Percentiles rank a stretch among this genome's conserved stretches.
Conservation (phyloP, 2,797 vertebrate genomes). For the Oryzias sinensis region DNA sequence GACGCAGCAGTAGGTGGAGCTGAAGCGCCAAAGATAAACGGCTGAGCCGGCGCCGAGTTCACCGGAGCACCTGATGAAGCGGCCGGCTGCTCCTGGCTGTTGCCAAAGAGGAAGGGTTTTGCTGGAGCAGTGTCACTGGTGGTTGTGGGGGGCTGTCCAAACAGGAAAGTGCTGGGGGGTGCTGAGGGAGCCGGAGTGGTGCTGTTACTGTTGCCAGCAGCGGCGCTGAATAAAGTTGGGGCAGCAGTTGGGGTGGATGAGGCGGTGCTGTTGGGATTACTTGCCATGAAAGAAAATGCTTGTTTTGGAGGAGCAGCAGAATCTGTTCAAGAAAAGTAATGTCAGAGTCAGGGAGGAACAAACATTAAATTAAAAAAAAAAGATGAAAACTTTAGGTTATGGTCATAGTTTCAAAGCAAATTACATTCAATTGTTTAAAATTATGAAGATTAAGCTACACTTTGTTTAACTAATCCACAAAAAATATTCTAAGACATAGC, state of each 20-base stretch:
- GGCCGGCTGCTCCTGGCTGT: slow-evolving; percentile 80
- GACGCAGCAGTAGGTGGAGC: slow-evolving; percentile 61
- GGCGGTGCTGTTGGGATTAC: slow-evolving; percentile 71
- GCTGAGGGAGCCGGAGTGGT: slow-evolving; percentile 50
- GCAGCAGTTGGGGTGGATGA: slow-evolving; percentile 67
- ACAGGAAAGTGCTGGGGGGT: slow-evolving; percentile 80
- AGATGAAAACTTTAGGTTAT: too few species aligned
- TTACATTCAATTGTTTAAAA: too few species aligned
- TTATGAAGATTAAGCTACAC: too few species aligned
- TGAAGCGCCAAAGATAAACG: slow-evolving; percentile 85
- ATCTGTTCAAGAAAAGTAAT: slow-evolving; percentile 69
- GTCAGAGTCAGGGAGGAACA: not conserved
- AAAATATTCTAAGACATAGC: not conserved
- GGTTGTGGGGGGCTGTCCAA: slow-evolving; percentile 80
- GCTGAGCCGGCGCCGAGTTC: slow-evolving; percentile 63
- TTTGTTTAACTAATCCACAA: not conserved
- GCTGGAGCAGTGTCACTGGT: slow-evolving; percentile 77
- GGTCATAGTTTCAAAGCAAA: too few species aligned
- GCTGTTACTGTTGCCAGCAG: slow-evolving; percentile 21
- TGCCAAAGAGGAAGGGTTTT: slow-evolving; percentile 85
- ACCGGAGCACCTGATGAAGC: slow-evolving; percentile 68
- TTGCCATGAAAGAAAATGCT: slow-evolving; percentile 84
- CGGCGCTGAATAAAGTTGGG: slow-evolving; percentile 78
- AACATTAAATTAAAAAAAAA: too few species aligned
- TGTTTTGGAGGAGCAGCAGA: slow-evolving; percentile 80